Evolutionary conservation across 1,140 invertebrate species (phyloP).

Genomic region (Drosophila ficusphila): DNA sequence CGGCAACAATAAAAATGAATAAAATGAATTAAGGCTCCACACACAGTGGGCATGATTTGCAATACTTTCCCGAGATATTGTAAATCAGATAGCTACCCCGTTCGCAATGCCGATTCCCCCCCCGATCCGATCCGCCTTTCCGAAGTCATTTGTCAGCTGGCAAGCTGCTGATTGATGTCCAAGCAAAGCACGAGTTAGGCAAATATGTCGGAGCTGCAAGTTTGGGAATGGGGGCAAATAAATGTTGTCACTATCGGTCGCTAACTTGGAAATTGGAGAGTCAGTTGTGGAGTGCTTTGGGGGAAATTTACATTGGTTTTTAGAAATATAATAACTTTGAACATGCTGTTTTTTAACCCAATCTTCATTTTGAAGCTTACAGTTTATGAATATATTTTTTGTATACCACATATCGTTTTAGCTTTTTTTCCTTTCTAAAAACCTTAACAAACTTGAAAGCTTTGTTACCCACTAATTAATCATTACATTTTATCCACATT

Average conservation of each 20-base stretch:
- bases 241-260: constrained; percentile 28
- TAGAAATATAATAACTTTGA: not conserved
- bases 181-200: constrained; percentile 27
- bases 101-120: not conserved
- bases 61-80: constrained; percentile 37
- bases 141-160: constrained; percentile 31
- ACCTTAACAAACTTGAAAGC: no score
- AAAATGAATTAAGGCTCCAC: constrained; percentile 69
- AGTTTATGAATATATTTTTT: no score
- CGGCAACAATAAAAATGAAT: constrained; percentile 52
- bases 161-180: constrained; percentile 43
- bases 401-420: no score
- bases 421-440: no score
- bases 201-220: constrained; percentile 28
- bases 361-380: no score
- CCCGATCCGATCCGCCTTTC: not conserved
- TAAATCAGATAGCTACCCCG: constrained; percentile 28
- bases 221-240: constrained; percentile 25
- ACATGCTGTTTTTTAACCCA: no score
- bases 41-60: constrained; percentile 72
- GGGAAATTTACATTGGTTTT: not conserved
- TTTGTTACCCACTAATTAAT: not conserved
- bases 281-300: not conserved
- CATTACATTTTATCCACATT: not conserved
- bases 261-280: not conserved